phyloP scores from a whole-genome alignment of 2,113 vertebrate genomes.

The Bambusicola thoracicus region DNA sequence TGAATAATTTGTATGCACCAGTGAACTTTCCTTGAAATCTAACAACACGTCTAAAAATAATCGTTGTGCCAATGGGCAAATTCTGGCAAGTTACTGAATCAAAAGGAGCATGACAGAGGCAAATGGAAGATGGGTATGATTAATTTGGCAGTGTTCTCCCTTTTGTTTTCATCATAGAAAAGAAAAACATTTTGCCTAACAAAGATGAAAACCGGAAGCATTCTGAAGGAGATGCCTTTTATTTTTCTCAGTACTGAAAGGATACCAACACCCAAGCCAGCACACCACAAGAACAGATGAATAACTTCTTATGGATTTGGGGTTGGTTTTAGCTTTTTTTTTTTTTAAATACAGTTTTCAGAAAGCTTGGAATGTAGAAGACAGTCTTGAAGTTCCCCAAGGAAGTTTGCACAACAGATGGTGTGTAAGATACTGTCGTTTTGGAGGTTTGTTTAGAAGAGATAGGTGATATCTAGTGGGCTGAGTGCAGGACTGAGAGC shows the following conservation, averaged over 20 bases:
- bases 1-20: conserved; percentile 68
- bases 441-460: conserved; percentile 37
- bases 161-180: conserved; percentile 10
- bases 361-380: not conserved
- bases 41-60: conserved; percentile 75
- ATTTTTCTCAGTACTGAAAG: conserved; percentile 40
- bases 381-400: not conserved
- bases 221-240: conserved; percentile 33
- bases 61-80: conserved; percentile 66
- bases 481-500: not conserved
- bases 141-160: not conserved
- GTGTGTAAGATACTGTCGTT: not conserved
- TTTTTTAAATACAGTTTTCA: not conserved
- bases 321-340: not conserved
- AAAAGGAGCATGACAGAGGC: conserved; percentile 64
- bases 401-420: conserved; percentile 42
- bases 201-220: conserved; percentile 47
- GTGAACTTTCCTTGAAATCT: conserved; percentile 60
- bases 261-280: conserved; percentile 31
- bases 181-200: conserved; percentile 26
- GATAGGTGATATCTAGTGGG: not conserved
- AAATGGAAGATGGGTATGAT: conserved; percentile 68
- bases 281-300: conserved; percentile 39
- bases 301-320: conserved; percentile 13
- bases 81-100: conserved; percentile 72